Evolutionary conservation across 1,140 invertebrate species (phyloP).

Genomic region (Bemisia tabaci): DNA sequence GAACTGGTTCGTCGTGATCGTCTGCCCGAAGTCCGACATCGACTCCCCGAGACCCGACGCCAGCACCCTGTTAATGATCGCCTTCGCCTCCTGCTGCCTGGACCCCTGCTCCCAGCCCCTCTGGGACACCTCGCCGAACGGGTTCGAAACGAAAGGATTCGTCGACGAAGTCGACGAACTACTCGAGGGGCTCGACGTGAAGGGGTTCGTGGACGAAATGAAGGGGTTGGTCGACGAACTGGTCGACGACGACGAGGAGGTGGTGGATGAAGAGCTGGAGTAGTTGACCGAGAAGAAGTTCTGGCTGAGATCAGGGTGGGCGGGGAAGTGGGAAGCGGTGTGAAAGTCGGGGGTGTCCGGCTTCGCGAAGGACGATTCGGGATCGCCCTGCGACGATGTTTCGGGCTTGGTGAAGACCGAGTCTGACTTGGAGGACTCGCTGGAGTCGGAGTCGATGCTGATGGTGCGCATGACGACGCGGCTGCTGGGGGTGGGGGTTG

Average conservation of each 20-base stretch:
- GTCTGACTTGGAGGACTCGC: background rate
- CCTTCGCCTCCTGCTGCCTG: conserved; percentile 11
- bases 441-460: background rate
- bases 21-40: background rate
- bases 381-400: background rate
- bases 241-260: too few relatives aligned
- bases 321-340: background rate
- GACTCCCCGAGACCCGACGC: conserved; percentile 11
- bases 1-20: conserved; percentile 13
- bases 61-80: conserved; percentile 18
- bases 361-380: conserved; percentile 4
- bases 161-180: background rate
- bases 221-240: background rate
- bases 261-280: background rate
- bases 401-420: background rate
- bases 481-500: background rate
- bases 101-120: background rate
- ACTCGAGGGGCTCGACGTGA: background rate
- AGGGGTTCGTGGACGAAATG: background rate
- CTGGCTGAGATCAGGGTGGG: background rate
- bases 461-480: background rate
- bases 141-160: background rate
- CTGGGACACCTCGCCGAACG: too few relatives aligned
- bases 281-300: background rate
- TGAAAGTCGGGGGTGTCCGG: background rate